These are phyloP conservation scores for Bombus confusus DNA, from an alignment of 1,140 invertebrate species.

Conservation along the genomic window DNA sequence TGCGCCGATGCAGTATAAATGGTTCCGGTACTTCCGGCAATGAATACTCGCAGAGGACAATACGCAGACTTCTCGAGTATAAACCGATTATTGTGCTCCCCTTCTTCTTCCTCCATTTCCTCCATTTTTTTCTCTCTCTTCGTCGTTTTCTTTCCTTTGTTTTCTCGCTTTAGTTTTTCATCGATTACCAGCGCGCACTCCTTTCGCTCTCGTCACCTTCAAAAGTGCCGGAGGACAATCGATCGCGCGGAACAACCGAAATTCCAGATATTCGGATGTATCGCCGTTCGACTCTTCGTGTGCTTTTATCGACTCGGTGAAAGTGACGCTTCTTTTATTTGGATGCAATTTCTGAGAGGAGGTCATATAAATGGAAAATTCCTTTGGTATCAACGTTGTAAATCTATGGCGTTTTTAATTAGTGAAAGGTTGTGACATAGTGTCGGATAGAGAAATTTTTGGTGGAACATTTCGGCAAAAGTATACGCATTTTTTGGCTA, in stretches of 20 bases:
- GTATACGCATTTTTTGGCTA: background rate
- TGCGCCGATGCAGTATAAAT: conserved; percentile 59
- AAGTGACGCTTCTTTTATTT: background rate
- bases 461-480: background rate
- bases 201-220: conserved; percentile 21
- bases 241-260: background rate
- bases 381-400: background rate
- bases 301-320: background rate
- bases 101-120: conserved; percentile 22
- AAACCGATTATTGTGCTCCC: conserved; percentile 55
- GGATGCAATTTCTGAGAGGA: fast-evolving
- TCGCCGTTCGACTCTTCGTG: background rate
- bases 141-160: background rate
- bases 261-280: background rate
- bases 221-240: background rate
- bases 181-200: conserved; percentile 1
- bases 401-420: background rate
- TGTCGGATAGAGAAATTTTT: too few species aligned
- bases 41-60: conserved; percentile 56
- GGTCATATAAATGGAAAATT: background rate
- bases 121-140: background rate
- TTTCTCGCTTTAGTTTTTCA: background rate
- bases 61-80: conserved; percentile 58
- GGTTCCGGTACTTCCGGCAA: conserved; percentile 57
- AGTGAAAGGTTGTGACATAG: background rate